Base-by-base conservation (phyloP, 2,888 invertebrate species). In the Microctonus brassicae region DNA sequence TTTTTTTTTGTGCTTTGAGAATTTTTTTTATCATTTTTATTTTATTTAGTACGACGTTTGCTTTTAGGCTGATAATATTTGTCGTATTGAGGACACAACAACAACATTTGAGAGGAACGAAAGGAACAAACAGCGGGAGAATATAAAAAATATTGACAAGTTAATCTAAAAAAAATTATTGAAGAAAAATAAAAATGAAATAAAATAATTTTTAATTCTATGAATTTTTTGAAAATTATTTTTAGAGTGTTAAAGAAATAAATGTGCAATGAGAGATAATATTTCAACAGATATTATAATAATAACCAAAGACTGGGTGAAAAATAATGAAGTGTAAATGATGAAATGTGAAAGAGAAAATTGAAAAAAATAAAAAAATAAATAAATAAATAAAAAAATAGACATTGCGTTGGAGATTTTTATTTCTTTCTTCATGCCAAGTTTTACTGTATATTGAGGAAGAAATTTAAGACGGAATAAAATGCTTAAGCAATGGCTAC, bases 401-500 rank as follows among this genome's bases (percentile, higher is more conserved):
- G n/a, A n/a, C n/a, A n/a, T n/a, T n/a, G n/a, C n/a, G n/a, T n/a
- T n/a, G n/a, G n/a, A n/a, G n/a, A n/a, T n/a, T n/a, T n/a, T n/a
- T n/a, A n/a, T n/a, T n/a, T n/a, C n/a, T n/a, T n/a, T n/a, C n/a
- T n/a, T n/a, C n/a, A n/a, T n/a, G n/a, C n/a, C n/a, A n/a, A n/a
- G n/a, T n/a, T n/a, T n/a, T n/a, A n/a, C n/a, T n/a, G n/a, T n/a
- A n/a, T n/a, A n/a, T n/a, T n/a, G n/a, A n/a, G 20, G 29, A 17
- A 39, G 47, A 24, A 39, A 6, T n/a, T n/a, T n/a, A n/a, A 33
- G 22, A 24, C 17, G 36, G 34, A 58, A 34, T 58, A 17, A 52
- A 24, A 60, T 60, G 78, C 80, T 82, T 81, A 77, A 77, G 81
- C 81, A 83, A 83, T 79, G 77, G 73, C 64, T 76, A 76, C 74